These are phyloP conservation scores for Drosophila anceps DNA, from an alignment of 2,888 invertebrate genomes.

Conservation along the genomic window DNA sequence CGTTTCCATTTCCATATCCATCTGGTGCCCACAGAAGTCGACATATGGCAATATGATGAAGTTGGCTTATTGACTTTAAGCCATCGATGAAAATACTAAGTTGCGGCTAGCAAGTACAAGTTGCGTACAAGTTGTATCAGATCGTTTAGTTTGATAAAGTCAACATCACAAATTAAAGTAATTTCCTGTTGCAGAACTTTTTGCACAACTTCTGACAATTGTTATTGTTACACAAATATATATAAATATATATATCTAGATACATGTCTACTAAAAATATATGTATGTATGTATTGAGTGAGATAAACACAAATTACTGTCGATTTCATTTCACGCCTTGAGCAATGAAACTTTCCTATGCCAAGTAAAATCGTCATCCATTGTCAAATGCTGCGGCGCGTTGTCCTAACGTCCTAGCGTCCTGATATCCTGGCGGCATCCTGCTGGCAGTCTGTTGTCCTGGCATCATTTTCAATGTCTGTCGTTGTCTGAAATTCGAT, in stretches of 20 bases:
- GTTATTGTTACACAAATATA: slow-evolving; percentile 51
- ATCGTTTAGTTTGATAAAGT: slow-evolving; percentile 69
- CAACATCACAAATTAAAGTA: slow-evolving; percentile 74
- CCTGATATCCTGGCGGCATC: slow-evolving; percentile 9
- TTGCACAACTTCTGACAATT: slow-evolving; percentile 70
- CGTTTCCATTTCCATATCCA: slow-evolving; percentile 53
- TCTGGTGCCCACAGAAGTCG: slow-evolving; percentile 17
- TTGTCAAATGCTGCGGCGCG: slow-evolving; percentile 44
- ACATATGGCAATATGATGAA: slow-evolving; percentile 67
- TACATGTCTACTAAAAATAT: not conserved
- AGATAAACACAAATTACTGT: slow-evolving; percentile 79
- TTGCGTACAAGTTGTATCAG: slow-evolving; percentile 40
- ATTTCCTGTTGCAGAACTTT: slow-evolving; percentile 67
- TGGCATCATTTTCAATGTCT: slow-evolving; percentile 41
- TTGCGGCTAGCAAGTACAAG: slow-evolving; percentile 54
- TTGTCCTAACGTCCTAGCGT: slow-evolving; percentile 12
- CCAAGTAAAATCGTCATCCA: slow-evolving; percentile 55
- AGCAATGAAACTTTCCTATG: slow-evolving; percentile 72
- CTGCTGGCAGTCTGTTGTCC: slow-evolving; percentile 14
- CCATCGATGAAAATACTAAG: slow-evolving; percentile 56
- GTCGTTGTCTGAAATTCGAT: slow-evolving; percentile 70
- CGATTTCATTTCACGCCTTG: slow-evolving; percentile 80
- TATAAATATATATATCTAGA: not conserved
- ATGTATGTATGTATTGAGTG: slow-evolving; percentile 20
- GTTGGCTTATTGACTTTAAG: slow-evolving; percentile 68